Conservation (phyloP, 2,888 invertebrate species). For the Epirrita christyi region DNA sequence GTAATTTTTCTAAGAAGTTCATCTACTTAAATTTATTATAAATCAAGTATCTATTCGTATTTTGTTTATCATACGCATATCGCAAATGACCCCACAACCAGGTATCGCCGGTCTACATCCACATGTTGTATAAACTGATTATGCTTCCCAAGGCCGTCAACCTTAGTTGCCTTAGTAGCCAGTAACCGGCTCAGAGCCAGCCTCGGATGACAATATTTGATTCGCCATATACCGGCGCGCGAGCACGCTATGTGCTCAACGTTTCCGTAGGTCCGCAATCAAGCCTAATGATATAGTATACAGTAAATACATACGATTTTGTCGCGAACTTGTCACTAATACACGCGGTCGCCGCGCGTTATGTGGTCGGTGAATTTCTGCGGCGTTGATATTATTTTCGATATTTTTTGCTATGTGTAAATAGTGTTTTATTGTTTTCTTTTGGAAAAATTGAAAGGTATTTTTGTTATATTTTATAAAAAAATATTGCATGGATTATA, state of each 20-base stretch:
- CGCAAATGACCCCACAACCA: conserved; percentile 48
- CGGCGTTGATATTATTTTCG: neutral
- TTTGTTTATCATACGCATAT: conserved; percentile 23
- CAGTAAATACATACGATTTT: conserved; percentile 6
- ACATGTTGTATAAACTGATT: conserved; percentile 48
- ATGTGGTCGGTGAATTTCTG: conserved; percentile 8
- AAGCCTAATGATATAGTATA: conserved; percentile 13
- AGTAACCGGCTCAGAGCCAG: conserved; percentile 28
- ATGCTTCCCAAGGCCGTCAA: conserved; percentile 64
- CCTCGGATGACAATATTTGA: conserved; percentile 67
- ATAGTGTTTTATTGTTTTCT: neutral
- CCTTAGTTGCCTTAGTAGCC: conserved; percentile 44
- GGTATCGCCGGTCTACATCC: conserved; percentile 47
- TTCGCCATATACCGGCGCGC: conserved; percentile 67
- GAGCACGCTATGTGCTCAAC: conserved; percentile 25
- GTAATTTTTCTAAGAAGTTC: no score
- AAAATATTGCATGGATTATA: neutral
- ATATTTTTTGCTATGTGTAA: conserved; percentile 7
- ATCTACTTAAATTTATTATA: no score
- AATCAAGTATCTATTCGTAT: neutral
- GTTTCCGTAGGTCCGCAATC: conserved; percentile 11
- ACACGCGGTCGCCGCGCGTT: conserved; percentile 10
- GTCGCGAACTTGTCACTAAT: conserved; percentile 43
- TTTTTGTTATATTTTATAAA: neutral
- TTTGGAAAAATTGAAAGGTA: conserved; percentile 10